A percentile compares a stretch with the other conserved stretches of the same genome.
These are phyloP conservation scores for Strigamia maritima DNA, from an alignment of 2,888 invertebrate species.

Conservation along the genomic window DNA sequence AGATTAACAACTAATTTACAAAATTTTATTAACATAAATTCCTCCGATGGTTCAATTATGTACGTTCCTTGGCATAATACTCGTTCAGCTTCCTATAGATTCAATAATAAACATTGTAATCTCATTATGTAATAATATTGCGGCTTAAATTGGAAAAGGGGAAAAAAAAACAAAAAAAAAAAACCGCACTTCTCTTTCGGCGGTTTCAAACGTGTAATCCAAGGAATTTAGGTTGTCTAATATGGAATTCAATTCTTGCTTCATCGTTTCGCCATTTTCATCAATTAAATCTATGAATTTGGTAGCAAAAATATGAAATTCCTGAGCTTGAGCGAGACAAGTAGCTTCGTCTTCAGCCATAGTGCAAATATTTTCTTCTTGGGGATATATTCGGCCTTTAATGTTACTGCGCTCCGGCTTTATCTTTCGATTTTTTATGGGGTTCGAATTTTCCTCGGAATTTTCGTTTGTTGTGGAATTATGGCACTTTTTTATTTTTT, in stretches of 20 bases:
- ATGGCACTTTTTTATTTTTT: no score
- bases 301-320: not conserved
- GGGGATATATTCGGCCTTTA: no score
- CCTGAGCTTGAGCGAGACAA: not conserved
- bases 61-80: not conserved
- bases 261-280: not conserved
- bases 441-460: no score
- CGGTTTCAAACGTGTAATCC: not conserved
- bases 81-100: constrained; percentile 22
- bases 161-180: not conserved
- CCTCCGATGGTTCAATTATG: not conserved
- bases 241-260: not conserved
- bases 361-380: not conserved
- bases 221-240: not conserved
- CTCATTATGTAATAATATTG: not conserved
- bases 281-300: not conserved
- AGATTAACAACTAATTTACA: constrained; percentile 31
- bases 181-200: not conserved
- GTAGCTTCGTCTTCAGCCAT: not conserved
- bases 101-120: not conserved
- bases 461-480: not conserved
- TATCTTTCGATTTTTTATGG: no score
- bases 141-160: not conserved
- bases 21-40: constrained; percentile 11
- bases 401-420: no score